Base-by-base conservation (phyloP, 2,888 invertebrate genomes). In the Tinea trinotella region DNA sequence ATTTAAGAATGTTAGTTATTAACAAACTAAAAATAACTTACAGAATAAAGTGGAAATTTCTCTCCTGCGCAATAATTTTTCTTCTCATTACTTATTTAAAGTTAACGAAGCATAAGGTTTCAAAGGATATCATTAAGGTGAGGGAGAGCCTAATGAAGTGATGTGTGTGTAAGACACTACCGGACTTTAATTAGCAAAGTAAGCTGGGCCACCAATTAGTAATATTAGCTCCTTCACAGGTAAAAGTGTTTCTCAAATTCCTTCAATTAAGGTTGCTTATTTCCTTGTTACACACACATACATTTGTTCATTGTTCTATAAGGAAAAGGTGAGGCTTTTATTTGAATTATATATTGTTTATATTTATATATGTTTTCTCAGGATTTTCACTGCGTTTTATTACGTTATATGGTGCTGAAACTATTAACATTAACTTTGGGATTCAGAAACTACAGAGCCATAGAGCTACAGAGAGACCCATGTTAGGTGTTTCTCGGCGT, bases 241-340 rank as follows among this genome's bases (percentile, higher is more conserved):
- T 40, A 40, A 40, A 40, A 40, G 13, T 40, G 40, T 40, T 40
- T 40, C 30, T 30, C 40, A 40, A 40, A 17, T 40, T 40, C 17
- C 40, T 40, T 17, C 13, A 40, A 40, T 17, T 40, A 17, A 30
- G 9, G 7, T 30, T 1, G 3, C 3, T 1, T 10, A 10, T 30
- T 30, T 30, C 30, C 30, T 30, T 30, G 30, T 30, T 30, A 10
- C n/a, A n/a, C n/a, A n/a, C 30, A 30, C 30, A 30, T n/a, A 7
- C n/a, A 10, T 30, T 30, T 30, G 30, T 30, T 30, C 1, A 2
- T 30, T 30, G n/a, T 30, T 30, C n/a, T n/a, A 7, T 30, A 7
- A 30, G 30, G n/a, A 30, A 10, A 30, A 30, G n/a, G 30, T 10
- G 30, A 7, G 30, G n/a, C 30, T 30, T 30, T 30, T 30, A 30